Base-by-base conservation (phyloP, 2,797 vertebrate species). In the Gymnothorax javanicus region DNA sequence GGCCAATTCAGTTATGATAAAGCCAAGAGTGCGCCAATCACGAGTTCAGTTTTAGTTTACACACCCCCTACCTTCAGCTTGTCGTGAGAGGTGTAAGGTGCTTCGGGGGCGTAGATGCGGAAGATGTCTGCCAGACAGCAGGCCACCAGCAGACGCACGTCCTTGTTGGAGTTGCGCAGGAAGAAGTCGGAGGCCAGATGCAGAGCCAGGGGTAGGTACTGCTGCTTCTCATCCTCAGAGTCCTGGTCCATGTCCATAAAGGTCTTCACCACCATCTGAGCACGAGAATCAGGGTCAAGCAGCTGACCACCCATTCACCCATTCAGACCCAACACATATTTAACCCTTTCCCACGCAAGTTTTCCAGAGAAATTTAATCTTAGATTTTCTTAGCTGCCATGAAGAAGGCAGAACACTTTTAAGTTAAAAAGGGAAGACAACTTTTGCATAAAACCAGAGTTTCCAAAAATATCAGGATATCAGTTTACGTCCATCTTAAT, bases 231-330 rank as follows among this genome's bases (percentile, higher is more conserved):
- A 90, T 99, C 99, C 94, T 99, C 99, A 0, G 98, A 99, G 94
- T 99, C 99, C 95, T 99, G 99, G 95, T 99, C 99, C 99, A 99
- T 99, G 93, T 99, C 98, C 99, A 99, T 99, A 93, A 98, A 99
- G 13, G 98, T 99, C 95, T 99, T 99, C 85, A 99, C 98, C 93
- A 99, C 98, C 98, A 99, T 98, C 99, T 99, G 92, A 62, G 5
- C n/a, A 12, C 25, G 43, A 27, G 50, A 8, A 3, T 0, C 20
- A 43, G 77, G 77, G 77, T 54, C 17, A 15, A 7, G 23, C 52
- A 11, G 52, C 50, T 8, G 20, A 7, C 52, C 17, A 52, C 50
- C 17, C n/a, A 69, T 69, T 25, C 23, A 23, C 71, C 25, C 7
- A 7, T 54, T 7, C 43, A 17, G 8, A 54, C 5, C 52, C 75